phyloP scores from a whole-genome alignment of 2,888 invertebrate species.

The Euphydryas editha region DNA sequence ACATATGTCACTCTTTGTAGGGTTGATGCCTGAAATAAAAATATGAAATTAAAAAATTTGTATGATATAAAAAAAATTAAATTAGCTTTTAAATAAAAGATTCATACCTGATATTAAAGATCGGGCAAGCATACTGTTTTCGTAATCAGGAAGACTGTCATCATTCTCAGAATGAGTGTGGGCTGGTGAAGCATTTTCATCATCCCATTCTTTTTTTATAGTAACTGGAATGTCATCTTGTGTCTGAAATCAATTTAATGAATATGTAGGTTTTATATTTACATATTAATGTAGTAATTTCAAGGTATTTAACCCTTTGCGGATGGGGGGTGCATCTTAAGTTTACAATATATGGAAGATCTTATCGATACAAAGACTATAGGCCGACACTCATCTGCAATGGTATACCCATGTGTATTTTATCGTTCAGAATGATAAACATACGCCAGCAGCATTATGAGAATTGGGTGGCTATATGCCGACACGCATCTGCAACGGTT shows the following conservation, averaged over 20 bases:
- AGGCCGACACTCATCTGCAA: no score
- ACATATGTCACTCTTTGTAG: constrained; percentile 70
- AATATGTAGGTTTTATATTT: no score
- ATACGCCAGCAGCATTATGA: no score
- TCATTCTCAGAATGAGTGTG: constrained; percentile 69
- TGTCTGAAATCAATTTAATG: constrained; percentile 50
- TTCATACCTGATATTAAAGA: constrained; percentile 74
- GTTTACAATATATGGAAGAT: no score
- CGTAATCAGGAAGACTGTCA: constrained; percentile 78
- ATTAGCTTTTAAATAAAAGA: not conserved
- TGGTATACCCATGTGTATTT: no score
- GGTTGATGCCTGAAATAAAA: constrained; percentile 70
- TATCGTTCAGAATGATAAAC: no score
- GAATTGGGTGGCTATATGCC: no score
- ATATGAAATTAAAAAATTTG: not conserved
- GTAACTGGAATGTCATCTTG: constrained; percentile 68
- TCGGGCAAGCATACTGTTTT: constrained; percentile 81
- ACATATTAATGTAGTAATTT: no score
- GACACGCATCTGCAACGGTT: no score
- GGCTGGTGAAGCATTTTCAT: constrained; percentile 63
- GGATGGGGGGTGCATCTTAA: no score
- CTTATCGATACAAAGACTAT: no score
- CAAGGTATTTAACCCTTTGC: not conserved
- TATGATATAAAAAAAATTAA: not conserved
- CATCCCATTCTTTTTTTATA: constrained; percentile 71